phyloP scores from a whole-genome alignment of 2,113 vertebrate species.

The Hassar affinis region DNA sequence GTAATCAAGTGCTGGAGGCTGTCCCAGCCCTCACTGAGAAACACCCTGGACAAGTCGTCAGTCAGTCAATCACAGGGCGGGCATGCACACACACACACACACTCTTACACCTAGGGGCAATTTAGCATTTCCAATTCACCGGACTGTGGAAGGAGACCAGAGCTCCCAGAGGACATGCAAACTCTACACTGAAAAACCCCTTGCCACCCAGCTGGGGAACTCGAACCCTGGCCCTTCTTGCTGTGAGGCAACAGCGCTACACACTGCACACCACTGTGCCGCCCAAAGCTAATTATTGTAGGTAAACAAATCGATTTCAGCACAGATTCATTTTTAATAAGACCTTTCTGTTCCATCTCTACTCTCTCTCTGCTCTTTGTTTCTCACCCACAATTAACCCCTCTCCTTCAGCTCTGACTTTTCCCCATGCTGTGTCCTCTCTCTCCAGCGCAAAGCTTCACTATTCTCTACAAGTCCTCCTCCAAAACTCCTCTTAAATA shows the following conservation, averaged over 20 bases:
- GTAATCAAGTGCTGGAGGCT: neutral
- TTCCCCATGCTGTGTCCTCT: neutral
- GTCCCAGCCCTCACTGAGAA: neutral
- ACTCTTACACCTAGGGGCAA: too few species aligned
- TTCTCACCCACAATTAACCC: neutral
- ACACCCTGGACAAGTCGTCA: too few species aligned
- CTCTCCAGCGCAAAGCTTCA: neutral
- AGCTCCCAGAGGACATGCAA: too few species aligned
- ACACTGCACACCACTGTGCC: too few species aligned
- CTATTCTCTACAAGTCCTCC: neutral
- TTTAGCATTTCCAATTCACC: too few species aligned
- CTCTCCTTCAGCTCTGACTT: neutral
- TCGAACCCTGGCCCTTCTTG: too few species aligned
- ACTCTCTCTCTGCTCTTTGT: neutral
- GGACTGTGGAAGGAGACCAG: too few species aligned
- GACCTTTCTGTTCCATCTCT: neutral
- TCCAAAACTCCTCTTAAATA: neutral
- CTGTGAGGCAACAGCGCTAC: too few species aligned
- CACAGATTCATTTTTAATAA: constrained; percentile 29
- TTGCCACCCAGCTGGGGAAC: too few species aligned
- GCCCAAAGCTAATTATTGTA: neutral
- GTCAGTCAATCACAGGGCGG: too few species aligned
- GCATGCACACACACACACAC: too few species aligned
- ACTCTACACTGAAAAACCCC: too few species aligned
- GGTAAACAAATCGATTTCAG: constrained; percentile 35